Percentiles rank a stretch among this genome's conserved stretches.
phyloP scores from a whole-genome alignment of 2,797 vertebrate genomes.

The Rhodeus uyekii region DNA sequence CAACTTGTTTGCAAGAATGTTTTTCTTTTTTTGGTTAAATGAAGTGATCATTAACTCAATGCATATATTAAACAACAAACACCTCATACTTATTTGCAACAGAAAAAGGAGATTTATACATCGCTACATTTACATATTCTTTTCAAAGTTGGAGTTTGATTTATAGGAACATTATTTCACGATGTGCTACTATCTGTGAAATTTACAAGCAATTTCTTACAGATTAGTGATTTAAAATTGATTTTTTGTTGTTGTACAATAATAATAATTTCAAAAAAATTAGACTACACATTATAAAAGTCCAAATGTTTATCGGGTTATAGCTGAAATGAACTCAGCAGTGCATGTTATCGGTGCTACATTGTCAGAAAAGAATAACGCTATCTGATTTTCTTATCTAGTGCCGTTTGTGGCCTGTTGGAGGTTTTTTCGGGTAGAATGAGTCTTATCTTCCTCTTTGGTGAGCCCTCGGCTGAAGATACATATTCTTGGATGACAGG shows the following conservation, averaged over 20 bases:
- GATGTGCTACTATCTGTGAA: background rate
- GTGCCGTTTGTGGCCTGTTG: constrained; percentile 63
- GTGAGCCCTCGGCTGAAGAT: constrained; percentile 57
- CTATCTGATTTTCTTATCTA: constrained; percentile 78
- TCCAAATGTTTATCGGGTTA: background rate
- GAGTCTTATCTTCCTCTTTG: constrained; percentile 74
- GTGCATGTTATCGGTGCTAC: background rate
- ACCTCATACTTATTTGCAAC: background rate
- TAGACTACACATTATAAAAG: background rate
- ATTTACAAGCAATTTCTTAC: background rate
- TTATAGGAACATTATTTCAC: background rate
- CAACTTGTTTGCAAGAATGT: background rate
- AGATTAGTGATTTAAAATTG: too few species aligned
- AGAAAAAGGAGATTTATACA: background rate
- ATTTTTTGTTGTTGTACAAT: too few species aligned
- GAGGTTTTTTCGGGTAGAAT: constrained; percentile 75
- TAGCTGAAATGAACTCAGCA: background rate
- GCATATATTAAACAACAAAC: background rate
- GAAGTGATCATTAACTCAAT: background rate
- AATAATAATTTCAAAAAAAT: background rate
- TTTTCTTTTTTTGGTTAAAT: constrained; percentile 1
- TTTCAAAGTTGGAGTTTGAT: background rate
- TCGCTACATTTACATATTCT: too few species aligned
- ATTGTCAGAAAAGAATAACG: background rate
- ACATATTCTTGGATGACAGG: constrained; percentile 52